phyloP scores from a whole-genome alignment of 2,113 vertebrate genomes.

The Tachysurus vachellii region DNA sequence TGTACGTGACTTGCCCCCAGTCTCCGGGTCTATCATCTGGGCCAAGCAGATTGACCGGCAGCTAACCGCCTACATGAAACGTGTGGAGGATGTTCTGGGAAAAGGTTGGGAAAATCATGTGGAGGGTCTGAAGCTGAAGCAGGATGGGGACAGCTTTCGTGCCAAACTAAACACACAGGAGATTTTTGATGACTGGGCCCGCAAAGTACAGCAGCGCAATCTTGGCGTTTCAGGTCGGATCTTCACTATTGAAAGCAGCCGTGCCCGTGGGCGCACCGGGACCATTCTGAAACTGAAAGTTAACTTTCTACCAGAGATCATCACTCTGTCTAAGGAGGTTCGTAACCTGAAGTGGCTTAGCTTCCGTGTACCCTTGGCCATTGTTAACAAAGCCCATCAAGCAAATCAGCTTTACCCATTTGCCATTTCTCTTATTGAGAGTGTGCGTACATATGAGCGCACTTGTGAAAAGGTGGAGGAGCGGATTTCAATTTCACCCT shows the following conservation, averaged over 20 bases:
- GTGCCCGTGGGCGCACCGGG: conserved; percentile 86
- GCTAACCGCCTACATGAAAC: conserved; percentile 98
- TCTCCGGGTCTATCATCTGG: conserved; percentile 98
- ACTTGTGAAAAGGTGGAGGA: conserved; percentile 98
- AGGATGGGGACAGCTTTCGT: conserved; percentile 97
- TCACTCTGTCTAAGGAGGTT: conserved; percentile 96
- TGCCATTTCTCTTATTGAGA: conserved; percentile 97
- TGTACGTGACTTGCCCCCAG: conserved; percentile 91
- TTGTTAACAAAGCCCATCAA: conserved; percentile 98
- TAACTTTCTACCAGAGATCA: conserved; percentile 98
- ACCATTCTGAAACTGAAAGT: conserved; percentile 96
- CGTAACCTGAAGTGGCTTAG: conserved; percentile 98
- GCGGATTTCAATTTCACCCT: conserved; percentile 84
- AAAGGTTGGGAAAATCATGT: conserved; percentile 99
- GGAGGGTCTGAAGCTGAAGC: conserved; percentile 96
- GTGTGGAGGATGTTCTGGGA: conserved; percentile 95
- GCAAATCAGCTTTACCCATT: conserved; percentile 98
- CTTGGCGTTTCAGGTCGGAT: conserved; percentile 96
- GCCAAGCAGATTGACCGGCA: conserved; percentile 98
- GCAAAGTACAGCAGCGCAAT: conserved; percentile 98
- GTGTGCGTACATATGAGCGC: conserved; percentile 93
- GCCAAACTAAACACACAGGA: conserved; percentile 99
- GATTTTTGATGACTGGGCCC: conserved; percentile 98
- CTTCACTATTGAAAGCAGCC: conserved; percentile 94
- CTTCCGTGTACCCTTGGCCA: conserved; percentile 93